These are phyloP conservation scores for Amblyraja radiata DNA, from an alignment of 2,797 vertebrate genomes.

Conservation along the genomic window DNA sequence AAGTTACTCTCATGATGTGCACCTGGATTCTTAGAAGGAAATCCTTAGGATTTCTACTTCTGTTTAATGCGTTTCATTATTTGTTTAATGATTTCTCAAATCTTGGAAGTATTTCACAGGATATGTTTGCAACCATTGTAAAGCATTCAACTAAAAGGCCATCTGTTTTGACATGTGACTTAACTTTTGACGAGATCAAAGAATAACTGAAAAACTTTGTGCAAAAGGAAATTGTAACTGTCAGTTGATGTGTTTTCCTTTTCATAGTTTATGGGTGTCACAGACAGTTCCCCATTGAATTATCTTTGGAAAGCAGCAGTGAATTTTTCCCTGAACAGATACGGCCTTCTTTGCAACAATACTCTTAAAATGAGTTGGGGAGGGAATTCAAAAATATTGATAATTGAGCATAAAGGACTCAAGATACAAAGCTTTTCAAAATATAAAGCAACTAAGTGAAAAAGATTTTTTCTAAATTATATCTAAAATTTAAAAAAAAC, in stretches of 20 bases:
- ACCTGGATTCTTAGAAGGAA: background rate
- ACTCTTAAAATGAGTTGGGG: too few species aligned
- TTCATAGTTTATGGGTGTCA: background rate
- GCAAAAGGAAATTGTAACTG: background rate
- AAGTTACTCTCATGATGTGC: background rate
- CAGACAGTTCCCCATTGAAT: background rate
- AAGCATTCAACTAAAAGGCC: background rate
- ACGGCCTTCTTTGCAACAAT: background rate
- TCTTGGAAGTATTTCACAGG: background rate
- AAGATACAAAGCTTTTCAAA: too few species aligned
- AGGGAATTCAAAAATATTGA: background rate
- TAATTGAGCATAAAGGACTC: background rate
- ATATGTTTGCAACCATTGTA: background rate
- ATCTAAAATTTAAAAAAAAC: too few species aligned
- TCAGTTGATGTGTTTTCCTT: background rate
- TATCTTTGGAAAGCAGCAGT: background rate
- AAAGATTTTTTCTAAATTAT: too few species aligned
- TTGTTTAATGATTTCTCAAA: background rate
- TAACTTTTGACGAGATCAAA: background rate
- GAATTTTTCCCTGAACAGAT: background rate
- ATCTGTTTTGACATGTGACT: background rate
- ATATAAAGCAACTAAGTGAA: too few species aligned
- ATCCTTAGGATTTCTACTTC: background rate
- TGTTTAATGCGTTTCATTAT: background rate
- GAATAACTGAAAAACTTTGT: background rate